These are phyloP conservation scores for Onthophagus sagittarius DNA, from an alignment of 2,888 invertebrate genomes.

Conservation along the genomic window DNA sequence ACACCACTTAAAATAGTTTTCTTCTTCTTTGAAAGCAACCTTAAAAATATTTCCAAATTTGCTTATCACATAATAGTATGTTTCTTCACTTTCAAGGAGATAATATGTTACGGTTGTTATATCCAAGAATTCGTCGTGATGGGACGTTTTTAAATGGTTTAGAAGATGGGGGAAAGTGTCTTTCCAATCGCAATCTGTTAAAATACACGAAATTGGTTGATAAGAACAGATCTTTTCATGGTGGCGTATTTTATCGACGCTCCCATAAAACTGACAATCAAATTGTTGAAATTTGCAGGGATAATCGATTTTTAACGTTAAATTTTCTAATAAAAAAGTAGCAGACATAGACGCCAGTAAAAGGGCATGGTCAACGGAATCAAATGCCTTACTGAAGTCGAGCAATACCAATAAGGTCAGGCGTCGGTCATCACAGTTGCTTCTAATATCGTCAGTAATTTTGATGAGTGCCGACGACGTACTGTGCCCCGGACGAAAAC, in stretches of 20 bases:
- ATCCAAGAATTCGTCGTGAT: conserved; percentile 38
- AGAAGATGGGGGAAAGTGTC: conserved; percentile 25
- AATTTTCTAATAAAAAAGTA: conserved; percentile 38
- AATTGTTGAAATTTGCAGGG: conserved; percentile 37
- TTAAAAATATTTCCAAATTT: conserved; percentile 34
- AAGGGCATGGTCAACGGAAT: too few relatives aligned
- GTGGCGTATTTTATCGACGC: conserved; percentile 21
- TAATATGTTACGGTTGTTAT: conserved; percentile 25
- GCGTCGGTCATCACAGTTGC: too few relatives aligned
- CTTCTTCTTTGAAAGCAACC: conserved; percentile 33
- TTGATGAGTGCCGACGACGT: too few relatives aligned
- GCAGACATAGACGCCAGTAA: conserved; percentile 32
- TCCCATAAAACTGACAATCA: conserved; percentile 31
- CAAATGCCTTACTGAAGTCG: too few relatives aligned
- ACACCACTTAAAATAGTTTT: conserved; percentile 33
- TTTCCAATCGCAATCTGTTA: conserved; percentile 28
- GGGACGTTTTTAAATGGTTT: conserved; percentile 28
- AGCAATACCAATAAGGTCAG: too few relatives aligned
- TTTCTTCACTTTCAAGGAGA: conserved; percentile 17
- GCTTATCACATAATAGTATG: conserved; percentile 34
- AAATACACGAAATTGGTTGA: conserved; percentile 30
- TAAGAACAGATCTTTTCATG: conserved; percentile 29
- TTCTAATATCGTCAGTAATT: too few relatives aligned
- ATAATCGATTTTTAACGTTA: conserved; percentile 36
- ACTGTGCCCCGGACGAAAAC: too few relatives aligned